phyloP scores from a whole-genome alignment of 2,888 invertebrate species.

The Melanotus villosus region DNA sequence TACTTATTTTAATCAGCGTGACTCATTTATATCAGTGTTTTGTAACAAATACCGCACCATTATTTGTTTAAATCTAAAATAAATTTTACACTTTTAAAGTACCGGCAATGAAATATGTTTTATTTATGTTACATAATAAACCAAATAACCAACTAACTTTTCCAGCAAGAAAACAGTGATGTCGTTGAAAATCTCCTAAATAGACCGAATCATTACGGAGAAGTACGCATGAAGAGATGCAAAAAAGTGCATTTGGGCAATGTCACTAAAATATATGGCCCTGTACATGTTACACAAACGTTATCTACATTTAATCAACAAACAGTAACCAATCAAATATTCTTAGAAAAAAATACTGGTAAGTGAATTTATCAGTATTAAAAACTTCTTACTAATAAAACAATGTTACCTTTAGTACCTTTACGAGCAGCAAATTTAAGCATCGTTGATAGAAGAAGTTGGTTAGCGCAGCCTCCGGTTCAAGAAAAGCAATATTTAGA shows the following conservation, averaged over 20 bases:
- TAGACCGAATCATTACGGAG: conserved; percentile 11
- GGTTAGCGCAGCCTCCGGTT: conserved; percentile 70
- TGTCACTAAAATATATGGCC: conserved; percentile 33
- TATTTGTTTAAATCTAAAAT: too few species aligned
- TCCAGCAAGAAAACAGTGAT: background rate
- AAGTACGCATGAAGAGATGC: conserved; percentile 23
- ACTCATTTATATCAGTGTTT: too few species aligned
- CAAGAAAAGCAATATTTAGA: conserved; percentile 61
- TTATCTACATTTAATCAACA: conserved; percentile 1
- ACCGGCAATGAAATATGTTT: too few species aligned
- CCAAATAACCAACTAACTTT: too few species aligned
- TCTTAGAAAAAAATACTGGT: conserved; percentile 25
- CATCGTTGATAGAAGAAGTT: conserved; percentile 65
- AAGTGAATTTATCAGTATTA: too few species aligned
- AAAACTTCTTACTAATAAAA: too few species aligned
- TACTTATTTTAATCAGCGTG: too few species aligned
- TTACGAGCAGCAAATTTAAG: conserved; percentile 7
- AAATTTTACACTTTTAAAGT: too few species aligned
- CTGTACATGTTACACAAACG: conserved; percentile 29
- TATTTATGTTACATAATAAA: too few species aligned
- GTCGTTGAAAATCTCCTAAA: background rate
- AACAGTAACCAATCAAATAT: conserved; percentile 22
- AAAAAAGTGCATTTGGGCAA: conserved; percentile 32
- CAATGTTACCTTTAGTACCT: conserved; percentile 7
- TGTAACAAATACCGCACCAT: too few species aligned